Percentiles rank a stretch among this genome's conserved stretches.
Evolutionary conservation across 2,888 invertebrate species (phyloP).

Genomic region (Penaeus monodon): DNA sequence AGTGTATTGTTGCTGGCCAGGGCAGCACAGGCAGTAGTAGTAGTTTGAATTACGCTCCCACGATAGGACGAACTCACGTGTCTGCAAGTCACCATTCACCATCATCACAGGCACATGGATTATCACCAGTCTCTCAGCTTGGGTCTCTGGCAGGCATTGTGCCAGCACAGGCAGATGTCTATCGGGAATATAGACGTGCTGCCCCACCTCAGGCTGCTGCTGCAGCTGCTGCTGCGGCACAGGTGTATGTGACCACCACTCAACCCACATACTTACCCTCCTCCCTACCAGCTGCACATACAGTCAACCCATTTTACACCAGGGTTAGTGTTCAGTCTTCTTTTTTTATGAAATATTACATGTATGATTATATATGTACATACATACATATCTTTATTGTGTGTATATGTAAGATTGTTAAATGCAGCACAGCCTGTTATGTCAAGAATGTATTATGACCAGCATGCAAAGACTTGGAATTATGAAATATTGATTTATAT

Average conservation of each 20-base stretch:
- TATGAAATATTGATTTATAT: neutral
- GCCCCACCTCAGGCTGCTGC: constrained; percentile 51
- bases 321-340: constrained; percentile 48
- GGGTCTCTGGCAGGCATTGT: constrained; percentile 58
- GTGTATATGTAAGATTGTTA: no score
- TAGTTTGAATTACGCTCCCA: constrained; percentile 47
- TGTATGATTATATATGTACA: no score
- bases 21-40: constrained; percentile 50
- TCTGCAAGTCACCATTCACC: constrained; percentile 56
- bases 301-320: constrained; percentile 62
- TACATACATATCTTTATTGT: no score
- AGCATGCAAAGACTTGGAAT: neutral
- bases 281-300: constrained; percentile 53
- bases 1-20: constrained; percentile 51
- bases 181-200: constrained; percentile 62
- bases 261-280: constrained; percentile 62
- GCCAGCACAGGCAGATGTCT: constrained; percentile 63
- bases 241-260: constrained; percentile 61
- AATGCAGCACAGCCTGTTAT: no score
- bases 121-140: constrained; percentile 56
- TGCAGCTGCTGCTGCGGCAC: constrained; percentile 61
- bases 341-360: neutral
- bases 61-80: constrained; percentile 45
- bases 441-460: no score
- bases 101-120: constrained; percentile 44